Base-by-base conservation (phyloP, 1,140 invertebrate genomes). In the Charaxes varanes region DNA sequence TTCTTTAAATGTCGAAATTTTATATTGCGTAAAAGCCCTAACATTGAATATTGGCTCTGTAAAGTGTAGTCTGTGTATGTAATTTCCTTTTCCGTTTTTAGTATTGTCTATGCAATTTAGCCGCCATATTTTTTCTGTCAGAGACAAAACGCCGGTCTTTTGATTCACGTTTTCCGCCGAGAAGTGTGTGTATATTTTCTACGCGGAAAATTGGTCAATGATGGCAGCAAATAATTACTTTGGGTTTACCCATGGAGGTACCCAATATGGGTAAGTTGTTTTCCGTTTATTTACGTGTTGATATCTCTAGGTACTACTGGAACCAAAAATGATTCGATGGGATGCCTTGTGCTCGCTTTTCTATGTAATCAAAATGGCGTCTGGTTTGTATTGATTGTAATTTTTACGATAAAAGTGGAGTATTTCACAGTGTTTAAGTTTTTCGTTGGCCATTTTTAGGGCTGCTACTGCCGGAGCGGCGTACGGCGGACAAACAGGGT, bases 211-310 rank as follows among this genome's bases (percentile, higher is more conserved):
- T 73, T 77, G 60, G 77, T 81, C 69, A 81, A 78, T 80, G 67
- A 95, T 95, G 93, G 92, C 93, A 80, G 91, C 93, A 82, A 95
- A 95, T 88, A 95, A 95, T 90, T 95, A 95, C 88, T 94, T 94
- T 84, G 93, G 93, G 64, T 95, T 95, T 89, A 93, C 93, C 70
- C 93, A 94, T 79, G 91, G 93, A 62, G 93, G 93, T 80, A 94
- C 94, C 64, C 93, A 95, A 88, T 95, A 95, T 85, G 92, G 92
- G 91, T 93, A 87, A 86, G 90, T 86, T 59, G 38, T 46, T 41
- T 58, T 35, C 30, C 22, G 36, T 31, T 32, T 38, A 57, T 41
- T 50, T 45, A n/a, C 42, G n/a, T 41, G 7, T 22, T 4, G 14
- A 12, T 34, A 13, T 10, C 12, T n/a, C 22, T 34, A 12, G 17